phyloP scores from a whole-genome alignment of 2,113 vertebrate genomes.

The Corapipo altera region DNA sequence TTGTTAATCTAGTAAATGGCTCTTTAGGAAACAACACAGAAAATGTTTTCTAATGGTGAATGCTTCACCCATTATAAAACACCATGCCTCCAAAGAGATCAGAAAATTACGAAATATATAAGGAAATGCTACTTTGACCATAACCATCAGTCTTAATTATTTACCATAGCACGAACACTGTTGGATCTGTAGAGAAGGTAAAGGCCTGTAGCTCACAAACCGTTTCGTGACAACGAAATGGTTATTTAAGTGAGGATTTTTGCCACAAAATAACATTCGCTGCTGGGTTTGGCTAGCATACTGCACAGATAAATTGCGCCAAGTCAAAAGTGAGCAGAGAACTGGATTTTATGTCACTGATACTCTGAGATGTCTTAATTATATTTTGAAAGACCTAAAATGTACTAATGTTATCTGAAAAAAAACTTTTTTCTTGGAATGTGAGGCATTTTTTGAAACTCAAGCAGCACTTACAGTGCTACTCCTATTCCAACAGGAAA shows the following conservation, averaged over 20 bases:
- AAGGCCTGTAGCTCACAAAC: background rate
- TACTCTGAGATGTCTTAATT: background rate
- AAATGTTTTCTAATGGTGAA: conserved; percentile 67
- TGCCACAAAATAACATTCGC: background rate
- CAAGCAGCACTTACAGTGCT: background rate
- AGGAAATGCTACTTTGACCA: conserved; percentile 62
- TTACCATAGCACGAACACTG: background rate
- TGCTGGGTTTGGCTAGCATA: background rate
- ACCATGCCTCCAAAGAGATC: conserved; percentile 56
- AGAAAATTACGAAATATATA: conserved; percentile 43
- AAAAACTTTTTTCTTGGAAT: background rate
- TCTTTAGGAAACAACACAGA: conserved; percentile 67
- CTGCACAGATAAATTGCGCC: background rate
- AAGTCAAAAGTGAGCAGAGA: background rate
- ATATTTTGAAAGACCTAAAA: background rate
- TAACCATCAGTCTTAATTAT: conserved; percentile 52
- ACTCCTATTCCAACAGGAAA: background rate
- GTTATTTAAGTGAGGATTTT: background rate
- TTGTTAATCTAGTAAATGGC: conserved; percentile 67
- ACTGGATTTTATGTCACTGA: background rate
- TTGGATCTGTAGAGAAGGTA: background rate
- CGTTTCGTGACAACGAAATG: background rate
- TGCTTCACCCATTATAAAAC: conserved; percentile 59
- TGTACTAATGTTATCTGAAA: background rate
- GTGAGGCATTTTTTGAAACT: background rate